Evolutionary conservation across 2,797 vertebrate species (phyloP).

Genomic region (Myotis pilosus): DNA sequence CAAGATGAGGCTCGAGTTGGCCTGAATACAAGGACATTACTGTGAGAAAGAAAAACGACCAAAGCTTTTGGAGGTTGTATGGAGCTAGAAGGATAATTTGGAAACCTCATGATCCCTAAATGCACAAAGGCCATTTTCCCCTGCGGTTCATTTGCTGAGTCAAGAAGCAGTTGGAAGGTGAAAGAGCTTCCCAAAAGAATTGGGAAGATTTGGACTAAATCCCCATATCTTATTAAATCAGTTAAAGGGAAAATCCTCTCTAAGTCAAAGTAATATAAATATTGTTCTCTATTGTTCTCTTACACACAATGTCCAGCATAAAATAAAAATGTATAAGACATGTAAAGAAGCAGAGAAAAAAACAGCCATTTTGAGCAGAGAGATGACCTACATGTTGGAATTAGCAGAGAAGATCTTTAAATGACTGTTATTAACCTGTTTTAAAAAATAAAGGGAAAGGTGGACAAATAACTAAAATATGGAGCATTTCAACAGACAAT

Average conservation of each 20-base stretch:
- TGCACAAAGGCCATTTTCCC: background rate
- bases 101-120: background rate
- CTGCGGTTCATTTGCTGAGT: background rate
- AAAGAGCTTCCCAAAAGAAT: background rate
- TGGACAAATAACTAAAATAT: background rate
- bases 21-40: background rate
- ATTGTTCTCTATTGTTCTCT: background rate
- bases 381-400: background rate
- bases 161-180: background rate
- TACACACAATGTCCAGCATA: background rate
- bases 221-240: background rate
- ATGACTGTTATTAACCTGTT: background rate
- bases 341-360: background rate
- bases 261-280: background rate
- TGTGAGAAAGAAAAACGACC: background rate
- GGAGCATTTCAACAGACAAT: background rate
- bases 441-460: background rate
- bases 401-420: background rate
- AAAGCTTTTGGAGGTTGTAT: background rate
- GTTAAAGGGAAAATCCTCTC: background rate
- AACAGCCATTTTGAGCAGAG: background rate
- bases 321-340: slow-evolving; percentile 6
- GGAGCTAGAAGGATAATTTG: background rate
- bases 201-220: background rate
- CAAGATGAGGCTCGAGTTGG: slow-evolving; percentile 50